Conservation (phyloP, 2,797 vertebrate species). For the Odontamblyopus lacepedii region DNA sequence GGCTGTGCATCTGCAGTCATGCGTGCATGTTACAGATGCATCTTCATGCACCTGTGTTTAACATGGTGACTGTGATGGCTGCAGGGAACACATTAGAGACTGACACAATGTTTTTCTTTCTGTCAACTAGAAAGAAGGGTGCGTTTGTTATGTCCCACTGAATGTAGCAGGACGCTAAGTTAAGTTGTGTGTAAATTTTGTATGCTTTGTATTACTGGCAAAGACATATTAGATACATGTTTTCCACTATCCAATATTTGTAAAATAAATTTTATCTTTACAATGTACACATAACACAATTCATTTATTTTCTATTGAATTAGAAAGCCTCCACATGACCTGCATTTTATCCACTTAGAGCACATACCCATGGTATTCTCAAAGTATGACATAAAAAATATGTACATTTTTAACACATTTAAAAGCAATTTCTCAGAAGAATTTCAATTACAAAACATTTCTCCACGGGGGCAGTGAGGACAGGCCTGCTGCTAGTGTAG, state of each 20-base stretch:
- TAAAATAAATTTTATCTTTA: not conserved
- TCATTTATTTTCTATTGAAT: too few relatives aligned
- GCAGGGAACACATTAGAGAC: not conserved
- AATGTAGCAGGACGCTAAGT: not conserved
- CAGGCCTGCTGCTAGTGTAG: too few relatives aligned
- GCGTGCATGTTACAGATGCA: conserved; percentile 23
- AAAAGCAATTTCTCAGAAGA: too few relatives aligned
- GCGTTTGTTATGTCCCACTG: not conserved
- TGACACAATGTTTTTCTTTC: conserved; percentile 12
- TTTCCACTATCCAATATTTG: not conserved
- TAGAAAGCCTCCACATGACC: too few relatives aligned
- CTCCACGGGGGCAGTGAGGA: too few relatives aligned
- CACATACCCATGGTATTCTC: too few relatives aligned
- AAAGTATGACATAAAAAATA: too few relatives aligned
- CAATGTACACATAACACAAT: not conserved
- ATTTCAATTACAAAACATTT: too few relatives aligned
- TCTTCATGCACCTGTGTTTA: conserved; percentile 22
- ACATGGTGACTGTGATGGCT: conserved; percentile 1
- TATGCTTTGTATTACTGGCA: not conserved
- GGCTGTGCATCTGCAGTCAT: conserved; percentile 18
- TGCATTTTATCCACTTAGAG: too few relatives aligned
- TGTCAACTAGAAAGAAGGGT: conserved; percentile 6
- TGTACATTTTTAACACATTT: too few relatives aligned
- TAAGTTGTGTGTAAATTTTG: not conserved
- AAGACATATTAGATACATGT: not conserved